Conservation (phyloP, 2,888 invertebrate genomes). For the Parapristionchus giblindavisi region DNA sequence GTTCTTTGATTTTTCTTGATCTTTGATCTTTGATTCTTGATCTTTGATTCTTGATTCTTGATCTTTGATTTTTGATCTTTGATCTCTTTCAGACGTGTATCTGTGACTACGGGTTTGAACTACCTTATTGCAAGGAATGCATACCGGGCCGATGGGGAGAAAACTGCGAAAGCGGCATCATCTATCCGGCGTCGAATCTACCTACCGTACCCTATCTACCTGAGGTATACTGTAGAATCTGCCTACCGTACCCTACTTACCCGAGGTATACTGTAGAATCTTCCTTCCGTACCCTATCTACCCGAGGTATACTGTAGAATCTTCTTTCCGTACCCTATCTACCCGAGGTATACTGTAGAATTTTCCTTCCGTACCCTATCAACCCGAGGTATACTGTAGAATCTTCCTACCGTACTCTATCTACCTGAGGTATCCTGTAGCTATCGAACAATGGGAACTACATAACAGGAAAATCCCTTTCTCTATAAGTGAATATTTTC, state of each 20-base stretch:
- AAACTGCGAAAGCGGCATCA: slow-evolving; percentile 3
- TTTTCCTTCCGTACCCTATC: too few relatives aligned
- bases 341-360: too few relatives aligned
- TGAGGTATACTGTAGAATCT: too few relatives aligned
- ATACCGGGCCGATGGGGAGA: slow-evolving; percentile 13
- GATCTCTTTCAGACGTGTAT: slow-evolving; percentile 6
- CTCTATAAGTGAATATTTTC: too few relatives aligned
- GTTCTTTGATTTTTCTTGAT: neutral
- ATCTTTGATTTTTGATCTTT: neutral
- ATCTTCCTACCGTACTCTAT: slow-evolving; percentile 26
- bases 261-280: too few relatives aligned
- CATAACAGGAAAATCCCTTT: too few relatives aligned
- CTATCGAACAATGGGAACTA: too few relatives aligned
- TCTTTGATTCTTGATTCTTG: neutral
- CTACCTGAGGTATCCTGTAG: slow-evolving; percentile 34
- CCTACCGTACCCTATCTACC: slow-evolving; percentile 24
- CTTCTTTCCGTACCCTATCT: too few relatives aligned
- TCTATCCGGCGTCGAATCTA: neutral
- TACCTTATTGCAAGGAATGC: slow-evolving; percentile 17
- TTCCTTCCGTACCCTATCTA: too few relatives aligned
- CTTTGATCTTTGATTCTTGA: neutral
- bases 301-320: too few relatives aligned
- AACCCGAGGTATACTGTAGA: too few relatives aligned
- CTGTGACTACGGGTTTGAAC: slow-evolving; percentile 24
- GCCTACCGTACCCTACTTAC: too few relatives aligned